A percentile compares a stretch with the other conserved stretches of the same genome.
Conservation (phyloP, 23 tunicate genomes). For the Aplidium turbinatum region DNA sequence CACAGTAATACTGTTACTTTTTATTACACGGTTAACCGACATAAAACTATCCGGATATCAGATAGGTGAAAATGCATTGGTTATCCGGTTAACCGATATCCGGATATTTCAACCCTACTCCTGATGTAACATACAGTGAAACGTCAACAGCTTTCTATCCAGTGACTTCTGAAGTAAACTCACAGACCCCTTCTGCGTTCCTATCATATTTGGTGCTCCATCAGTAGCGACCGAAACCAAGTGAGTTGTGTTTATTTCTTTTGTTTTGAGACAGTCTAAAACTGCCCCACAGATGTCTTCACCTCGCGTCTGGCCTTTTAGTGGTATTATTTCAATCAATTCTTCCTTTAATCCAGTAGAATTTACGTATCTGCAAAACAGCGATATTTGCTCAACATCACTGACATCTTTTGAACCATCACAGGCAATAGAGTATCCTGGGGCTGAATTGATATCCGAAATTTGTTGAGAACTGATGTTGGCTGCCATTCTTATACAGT, state of each 20-base stretch:
- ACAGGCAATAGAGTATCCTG: constrained; percentile 48
- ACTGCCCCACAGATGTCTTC: constrained; percentile 46
- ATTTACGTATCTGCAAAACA: constrained; percentile 43
- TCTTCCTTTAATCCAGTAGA: constrained; percentile 42
- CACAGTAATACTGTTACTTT: no score
- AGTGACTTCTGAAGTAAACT: constrained; percentile 45
- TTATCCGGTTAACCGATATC: no score
- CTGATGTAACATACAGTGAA: constrained; percentile 42
- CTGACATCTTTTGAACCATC: constrained; percentile 42
- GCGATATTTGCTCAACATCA: constrained; percentile 43
- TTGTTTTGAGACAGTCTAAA: constrained; percentile 31
- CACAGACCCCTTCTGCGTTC: constrained; percentile 28
- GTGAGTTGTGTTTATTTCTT: constrained; percentile 37
- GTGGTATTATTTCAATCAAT: constrained; percentile 30
- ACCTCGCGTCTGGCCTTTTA: constrained; percentile 40
- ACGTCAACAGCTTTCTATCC: constrained; percentile 41
- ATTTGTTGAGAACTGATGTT: constrained; percentile 43
- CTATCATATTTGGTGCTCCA: constrained; percentile 53
- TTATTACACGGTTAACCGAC: no score
- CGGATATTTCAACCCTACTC: no score
- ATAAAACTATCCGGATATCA: no score
- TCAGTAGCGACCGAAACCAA: constrained; percentile 52
- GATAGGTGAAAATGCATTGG: no score
- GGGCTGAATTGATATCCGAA: constrained; percentile 40
- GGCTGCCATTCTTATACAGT: constrained; percentile 42